phyloP scores from a whole-genome alignment of 2,113 vertebrate genomes.

The Oncorhynchus clarkii region DNA sequence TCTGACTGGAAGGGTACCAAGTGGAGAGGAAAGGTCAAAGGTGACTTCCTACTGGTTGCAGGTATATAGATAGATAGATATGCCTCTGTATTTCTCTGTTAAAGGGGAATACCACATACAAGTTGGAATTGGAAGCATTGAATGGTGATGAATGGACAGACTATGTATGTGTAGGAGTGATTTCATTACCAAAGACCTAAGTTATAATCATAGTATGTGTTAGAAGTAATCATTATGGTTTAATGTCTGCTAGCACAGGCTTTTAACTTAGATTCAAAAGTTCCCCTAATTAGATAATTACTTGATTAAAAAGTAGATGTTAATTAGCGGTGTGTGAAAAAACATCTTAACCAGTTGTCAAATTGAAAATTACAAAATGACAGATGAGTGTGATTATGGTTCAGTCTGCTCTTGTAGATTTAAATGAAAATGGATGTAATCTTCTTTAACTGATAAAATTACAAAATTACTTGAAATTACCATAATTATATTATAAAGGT shows the following conservation, averaged over 20 bases:
- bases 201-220: background rate
- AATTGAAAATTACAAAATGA: background rate
- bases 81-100: conserved; percentile 1
- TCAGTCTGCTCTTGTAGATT: background rate
- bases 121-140: background rate
- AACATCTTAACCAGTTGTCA: background rate
- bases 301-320: background rate
- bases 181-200: background rate
- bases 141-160: too few species aligned
- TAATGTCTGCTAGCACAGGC: background rate
- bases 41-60: conserved; percentile 25
- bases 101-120: background rate
- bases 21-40: conserved; percentile 54
- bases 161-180: background rate
- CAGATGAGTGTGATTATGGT: background rate
- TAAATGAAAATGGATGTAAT: background rate
- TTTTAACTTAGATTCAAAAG: background rate
- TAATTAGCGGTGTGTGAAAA: background rate
- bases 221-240: background rate
- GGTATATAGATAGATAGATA: conserved; percentile 12
- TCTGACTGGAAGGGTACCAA: conserved; percentile 58
- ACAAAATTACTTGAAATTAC: background rate
- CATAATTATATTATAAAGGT: background rate
- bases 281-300: background rate
- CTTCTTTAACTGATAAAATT: background rate